Evolutionary conservation across 92 coral and sea anemone species (phyloP), one percentile per base, ranked within the genome.

Genomic region (Diadumene lineata): DNA sequence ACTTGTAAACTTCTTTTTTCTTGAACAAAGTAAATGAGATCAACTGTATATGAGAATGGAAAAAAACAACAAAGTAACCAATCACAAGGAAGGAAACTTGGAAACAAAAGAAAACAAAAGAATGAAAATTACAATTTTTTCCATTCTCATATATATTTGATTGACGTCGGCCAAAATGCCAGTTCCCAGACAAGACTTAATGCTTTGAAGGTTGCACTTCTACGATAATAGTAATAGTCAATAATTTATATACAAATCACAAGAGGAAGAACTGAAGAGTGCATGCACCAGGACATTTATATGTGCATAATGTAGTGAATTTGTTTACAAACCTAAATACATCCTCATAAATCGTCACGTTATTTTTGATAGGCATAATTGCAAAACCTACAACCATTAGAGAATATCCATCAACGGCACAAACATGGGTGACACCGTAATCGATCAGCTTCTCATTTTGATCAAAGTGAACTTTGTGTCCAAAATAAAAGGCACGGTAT

Each of bases 351-450:
- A 63, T 63, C 1, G 43, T 27, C 7, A 63, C 34, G 15, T 63
- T 63, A 19, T 63, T 63, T 63, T 63, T 26, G 0, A 63, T 27
- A 1, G 68, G 68, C 68, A 63, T 27, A 1, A 43, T 63, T 30
- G 43, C 43, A 63, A 63, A 63, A 17, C 68, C 68, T 25, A 63
- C 68, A 26, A 63, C 68, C 68, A 63, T 63, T 34, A 63, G 15
- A 21, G 68, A 63, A 26, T 63, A 38, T 63, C 68, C 68, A 27
- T 63, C 68, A 1, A 63, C 34, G 15, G 68, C 68, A 27, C 31
- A 23, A 10, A 63, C 68, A 27, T 63, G 68, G 26, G 68, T 63
- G 17, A 63, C 68, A 25, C 68, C 68, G 18, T 63, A 63, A 27
- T 63, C 68, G 31, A 63, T 43, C 34, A 63, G 15, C 15, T 63